Percentiles rank a stretch among this genome's conserved stretches.
Conservation (phyloP, 2,888 invertebrate species). For the Dysmachus trigonus region DNA sequence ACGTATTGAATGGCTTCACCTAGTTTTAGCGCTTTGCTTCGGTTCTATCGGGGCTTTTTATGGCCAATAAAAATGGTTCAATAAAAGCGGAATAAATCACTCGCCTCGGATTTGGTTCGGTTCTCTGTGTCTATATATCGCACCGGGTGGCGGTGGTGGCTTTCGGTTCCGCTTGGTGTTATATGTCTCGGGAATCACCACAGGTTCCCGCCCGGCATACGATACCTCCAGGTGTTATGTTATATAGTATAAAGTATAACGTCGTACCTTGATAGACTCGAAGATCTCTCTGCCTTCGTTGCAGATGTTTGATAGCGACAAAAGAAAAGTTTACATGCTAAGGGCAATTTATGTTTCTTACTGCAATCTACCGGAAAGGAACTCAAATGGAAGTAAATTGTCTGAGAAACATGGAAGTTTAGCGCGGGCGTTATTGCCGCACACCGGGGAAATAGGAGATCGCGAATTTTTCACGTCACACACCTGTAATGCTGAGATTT, state of each 20-base stretch:
- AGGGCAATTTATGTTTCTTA: conserved; percentile 15
- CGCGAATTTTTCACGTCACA: not conserved
- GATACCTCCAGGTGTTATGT: not conserved
- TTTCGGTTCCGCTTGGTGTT: not conserved
- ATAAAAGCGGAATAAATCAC: conserved; percentile 48
- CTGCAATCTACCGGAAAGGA: not conserved
- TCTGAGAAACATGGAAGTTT: conserved; percentile 33
- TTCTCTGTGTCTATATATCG: conserved; percentile 22
- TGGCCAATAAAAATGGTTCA: conserved; percentile 48
- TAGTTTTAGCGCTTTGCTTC: conserved; percentile 32
- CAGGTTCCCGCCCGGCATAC: not conserved
- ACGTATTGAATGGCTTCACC: conserved; percentile 38
- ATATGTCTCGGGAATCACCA: not conserved
- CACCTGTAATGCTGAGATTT: not conserved
- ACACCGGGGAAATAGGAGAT: not conserved
- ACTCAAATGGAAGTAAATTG: conserved; percentile 41
- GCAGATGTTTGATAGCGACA: conserved; percentile 20
- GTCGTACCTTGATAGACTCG: conserved; percentile 11
- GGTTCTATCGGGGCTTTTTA: conserved; percentile 39
- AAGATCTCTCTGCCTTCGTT: not conserved
- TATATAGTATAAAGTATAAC: too few species aligned
- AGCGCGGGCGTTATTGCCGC: not conserved
- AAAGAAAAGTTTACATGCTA: conserved; percentile 7
- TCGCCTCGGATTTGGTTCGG: not conserved
- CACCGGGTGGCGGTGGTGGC: not conserved